phyloP scores from a whole-genome alignment of 2,888 invertebrate genomes.

The Anodontia alba region DNA sequence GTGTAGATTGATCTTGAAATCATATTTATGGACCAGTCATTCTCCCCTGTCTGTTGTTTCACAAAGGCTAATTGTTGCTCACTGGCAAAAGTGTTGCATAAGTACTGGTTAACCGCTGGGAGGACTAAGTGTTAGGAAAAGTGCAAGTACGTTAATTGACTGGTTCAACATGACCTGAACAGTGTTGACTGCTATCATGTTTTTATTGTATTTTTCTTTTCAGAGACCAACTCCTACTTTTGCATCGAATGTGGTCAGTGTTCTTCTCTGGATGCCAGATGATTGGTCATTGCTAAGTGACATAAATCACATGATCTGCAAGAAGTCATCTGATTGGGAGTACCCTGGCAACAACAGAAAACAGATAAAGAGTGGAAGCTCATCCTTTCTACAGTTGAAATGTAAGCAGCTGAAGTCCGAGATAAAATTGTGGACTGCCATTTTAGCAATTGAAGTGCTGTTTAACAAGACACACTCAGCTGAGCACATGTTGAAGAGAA shows the following conservation, averaged over 20 bases:
- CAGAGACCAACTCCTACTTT: conserved; percentile 71
- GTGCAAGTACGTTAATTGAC: too few relatives aligned
- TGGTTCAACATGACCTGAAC: too few relatives aligned
- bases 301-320: conserved; percentile 10
- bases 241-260: conserved; percentile 70
- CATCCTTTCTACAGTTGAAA: neutral
- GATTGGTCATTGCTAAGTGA: conserved; percentile 51
- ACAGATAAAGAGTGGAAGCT: neutral
- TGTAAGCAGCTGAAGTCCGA: neutral
- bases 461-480: neutral
- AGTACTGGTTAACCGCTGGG: too few relatives aligned
- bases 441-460: neutral
- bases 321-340: neutral
- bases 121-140: too few relatives aligned
- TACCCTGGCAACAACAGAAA: conserved; percentile 10
- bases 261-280: conserved; percentile 66
- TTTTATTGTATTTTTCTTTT: conserved; percentile 25
- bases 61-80: too few relatives aligned
- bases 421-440: neutral
- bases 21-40: too few relatives aligned
- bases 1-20: too few relatives aligned
- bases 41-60: too few relatives aligned
- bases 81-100: too few relatives aligned
- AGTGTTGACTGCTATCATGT: too few relatives aligned
- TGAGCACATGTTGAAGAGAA: neutral